These are phyloP conservation scores for Astur gentilis DNA, from an alignment of 2,113 vertebrate genomes.

Conservation along the genomic window DNA sequence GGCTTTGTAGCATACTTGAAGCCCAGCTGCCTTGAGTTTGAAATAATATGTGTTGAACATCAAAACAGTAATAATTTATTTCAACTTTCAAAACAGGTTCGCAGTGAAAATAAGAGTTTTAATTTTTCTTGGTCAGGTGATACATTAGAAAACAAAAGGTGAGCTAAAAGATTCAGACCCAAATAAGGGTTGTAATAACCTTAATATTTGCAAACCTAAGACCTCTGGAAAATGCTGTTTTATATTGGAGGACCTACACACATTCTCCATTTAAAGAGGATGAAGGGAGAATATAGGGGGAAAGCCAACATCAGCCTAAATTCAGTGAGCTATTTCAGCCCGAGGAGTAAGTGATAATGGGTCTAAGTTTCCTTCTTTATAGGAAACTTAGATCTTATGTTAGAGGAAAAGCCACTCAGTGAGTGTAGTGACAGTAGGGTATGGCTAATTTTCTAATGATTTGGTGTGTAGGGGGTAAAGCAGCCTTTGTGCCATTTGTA, in stretches of 20 bases:
- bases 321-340: not conserved
- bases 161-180: not conserved
- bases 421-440: no score
- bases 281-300: not conserved
- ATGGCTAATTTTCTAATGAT: not conserved
- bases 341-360: not conserved
- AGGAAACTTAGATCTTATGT: not conserved
- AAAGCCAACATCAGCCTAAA: not conserved
- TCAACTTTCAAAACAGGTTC: not conserved
- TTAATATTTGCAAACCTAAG: not conserved
- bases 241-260: not conserved
- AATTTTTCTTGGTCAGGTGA: not conserved
- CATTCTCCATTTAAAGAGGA: not conserved
- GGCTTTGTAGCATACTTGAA: not conserved
- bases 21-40: not conserved
- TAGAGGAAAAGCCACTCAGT: not conserved
- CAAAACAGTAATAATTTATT: not conserved
- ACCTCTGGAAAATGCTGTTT: not conserved
- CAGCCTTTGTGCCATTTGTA: not conserved
- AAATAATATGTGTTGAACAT: not conserved
- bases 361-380: not conserved
- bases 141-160: not conserved
- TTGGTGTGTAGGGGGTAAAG: rapidly evolving
- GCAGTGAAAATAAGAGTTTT: not conserved
- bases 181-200: not conserved